Conservation (phyloP, 2,888 invertebrate species). For the Pammene aurita region DNA sequence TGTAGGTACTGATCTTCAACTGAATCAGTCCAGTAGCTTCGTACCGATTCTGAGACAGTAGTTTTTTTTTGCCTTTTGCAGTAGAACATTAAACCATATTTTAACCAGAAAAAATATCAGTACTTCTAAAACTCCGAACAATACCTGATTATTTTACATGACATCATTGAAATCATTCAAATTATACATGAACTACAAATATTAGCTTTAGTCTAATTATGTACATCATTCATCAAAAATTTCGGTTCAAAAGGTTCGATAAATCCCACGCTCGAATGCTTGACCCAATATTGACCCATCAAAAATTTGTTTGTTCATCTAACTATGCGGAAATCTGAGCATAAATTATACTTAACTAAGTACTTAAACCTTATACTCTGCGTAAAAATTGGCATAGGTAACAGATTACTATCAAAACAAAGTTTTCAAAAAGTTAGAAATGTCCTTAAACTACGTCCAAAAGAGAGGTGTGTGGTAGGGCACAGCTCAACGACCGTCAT, state of each 20-base stretch:
- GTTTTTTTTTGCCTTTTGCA: no score
- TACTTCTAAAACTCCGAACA: background rate
- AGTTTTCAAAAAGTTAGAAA: no score
- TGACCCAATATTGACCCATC: conserved; percentile 28
- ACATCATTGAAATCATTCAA: background rate
- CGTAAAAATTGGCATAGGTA: background rate
- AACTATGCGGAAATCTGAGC: conserved; percentile 22
- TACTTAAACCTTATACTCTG: background rate
- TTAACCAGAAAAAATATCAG: no score
- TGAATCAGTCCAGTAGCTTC: no score
- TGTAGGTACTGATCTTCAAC: no score
- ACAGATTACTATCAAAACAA: no score
- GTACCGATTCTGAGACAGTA: no score
- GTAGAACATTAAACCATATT: no score
- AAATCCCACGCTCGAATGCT: conserved; percentile 28
- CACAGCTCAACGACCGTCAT: no score
- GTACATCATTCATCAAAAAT: background rate
- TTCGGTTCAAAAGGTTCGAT: no score
- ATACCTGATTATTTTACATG: background rate
- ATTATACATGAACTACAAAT: background rate
- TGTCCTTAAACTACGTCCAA: no score
- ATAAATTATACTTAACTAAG: conserved; percentile 17
- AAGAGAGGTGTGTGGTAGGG: no score
- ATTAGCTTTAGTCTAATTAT: background rate
- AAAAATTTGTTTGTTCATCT: conserved; percentile 30